phyloP scores from a whole-genome alignment of 2,888 invertebrate species.

The Drosophila flavopinicola region DNA sequence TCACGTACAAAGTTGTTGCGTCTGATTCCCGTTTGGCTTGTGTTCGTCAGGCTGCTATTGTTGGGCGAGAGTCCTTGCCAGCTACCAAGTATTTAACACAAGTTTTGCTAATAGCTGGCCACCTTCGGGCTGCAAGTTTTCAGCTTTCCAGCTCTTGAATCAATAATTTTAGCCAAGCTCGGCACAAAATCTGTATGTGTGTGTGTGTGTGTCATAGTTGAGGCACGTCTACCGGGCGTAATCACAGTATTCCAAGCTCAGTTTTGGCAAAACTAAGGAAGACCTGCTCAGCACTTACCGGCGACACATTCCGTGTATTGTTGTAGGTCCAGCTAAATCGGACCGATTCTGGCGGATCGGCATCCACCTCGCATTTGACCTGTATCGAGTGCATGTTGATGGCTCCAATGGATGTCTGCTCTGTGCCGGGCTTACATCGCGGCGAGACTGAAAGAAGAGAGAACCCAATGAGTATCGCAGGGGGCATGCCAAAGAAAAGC shows the following conservation, averaged over 20 bases:
- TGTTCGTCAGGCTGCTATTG: slow-evolving; percentile 44
- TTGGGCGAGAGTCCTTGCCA: slow-evolving; percentile 18
- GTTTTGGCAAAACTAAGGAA: neutral
- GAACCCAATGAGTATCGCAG: slow-evolving; percentile 13
- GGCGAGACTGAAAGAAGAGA: slow-evolving; percentile 87
- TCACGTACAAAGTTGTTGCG: slow-evolving; percentile 71
- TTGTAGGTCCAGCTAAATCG: slow-evolving; percentile 95
- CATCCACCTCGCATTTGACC: slow-evolving; percentile 92
- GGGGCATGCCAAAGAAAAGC: slow-evolving; percentile 18
- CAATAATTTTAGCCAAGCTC: slow-evolving; percentile 32
- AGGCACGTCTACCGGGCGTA: slow-evolving; percentile 26
- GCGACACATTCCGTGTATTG: slow-evolving; percentile 90
- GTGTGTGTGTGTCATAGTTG: slow-evolving; percentile 5
- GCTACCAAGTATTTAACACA: slow-evolving; percentile 68
- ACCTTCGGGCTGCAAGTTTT: slow-evolving; percentile 20
- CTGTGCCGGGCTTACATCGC: slow-evolving; percentile 90
- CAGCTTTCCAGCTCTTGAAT: slow-evolving; percentile 27
- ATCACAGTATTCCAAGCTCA: slow-evolving; percentile 29
- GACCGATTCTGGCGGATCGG: slow-evolving; percentile 89
- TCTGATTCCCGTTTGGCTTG: slow-evolving; percentile 37
- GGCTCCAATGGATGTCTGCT: slow-evolving; percentile 89
- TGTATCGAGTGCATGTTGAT: slow-evolving; percentile 90
- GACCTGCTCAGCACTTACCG: slow-evolving; percentile 85
- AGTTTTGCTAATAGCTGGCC: slow-evolving; percentile 66
- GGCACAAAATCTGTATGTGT: too few species aligned